Conservation (phyloP, 2,888 invertebrate species). For the Latrodectus hesperus region DNA sequence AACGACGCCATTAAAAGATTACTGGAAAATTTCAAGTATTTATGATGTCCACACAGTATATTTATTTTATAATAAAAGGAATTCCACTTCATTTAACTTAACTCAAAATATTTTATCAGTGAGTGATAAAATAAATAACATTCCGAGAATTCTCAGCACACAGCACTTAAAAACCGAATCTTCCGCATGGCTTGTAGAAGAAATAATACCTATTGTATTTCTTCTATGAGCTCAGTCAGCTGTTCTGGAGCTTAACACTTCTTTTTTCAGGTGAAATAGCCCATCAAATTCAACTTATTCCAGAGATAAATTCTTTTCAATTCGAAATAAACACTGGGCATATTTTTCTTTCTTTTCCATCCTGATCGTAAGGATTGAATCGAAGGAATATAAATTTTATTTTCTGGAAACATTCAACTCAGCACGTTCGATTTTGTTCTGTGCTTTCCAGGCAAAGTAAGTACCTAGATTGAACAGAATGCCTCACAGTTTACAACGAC, state of each 20-base stretch:
- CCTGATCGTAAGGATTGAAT: conserved; percentile 15
- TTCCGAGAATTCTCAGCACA: no score
- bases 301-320: conserved; percentile 57
- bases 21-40: no score
- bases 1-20: no score
- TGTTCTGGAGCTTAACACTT: conserved; percentile 43
- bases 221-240: neutral
- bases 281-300: conserved; percentile 59
- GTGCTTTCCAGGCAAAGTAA: neutral
- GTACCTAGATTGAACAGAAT: neutral
- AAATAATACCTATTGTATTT: no score
- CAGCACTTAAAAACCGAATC: no score
- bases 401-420: conserved; percentile 13
- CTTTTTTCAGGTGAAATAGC: conserved; percentile 37
- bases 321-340: conserved; percentile 48
- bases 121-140: no score
- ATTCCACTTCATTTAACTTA: no score
- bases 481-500: neutral
- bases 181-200: no score
- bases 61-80: no score
- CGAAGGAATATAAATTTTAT: conserved; percentile 49
- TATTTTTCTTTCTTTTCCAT: conserved; percentile 20
- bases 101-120: no score
- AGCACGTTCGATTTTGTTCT: conserved; percentile 13
- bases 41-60: no score